Base-by-base conservation (phyloP, 2,888 invertebrate species). In the Ochropleura plecta region DNA sequence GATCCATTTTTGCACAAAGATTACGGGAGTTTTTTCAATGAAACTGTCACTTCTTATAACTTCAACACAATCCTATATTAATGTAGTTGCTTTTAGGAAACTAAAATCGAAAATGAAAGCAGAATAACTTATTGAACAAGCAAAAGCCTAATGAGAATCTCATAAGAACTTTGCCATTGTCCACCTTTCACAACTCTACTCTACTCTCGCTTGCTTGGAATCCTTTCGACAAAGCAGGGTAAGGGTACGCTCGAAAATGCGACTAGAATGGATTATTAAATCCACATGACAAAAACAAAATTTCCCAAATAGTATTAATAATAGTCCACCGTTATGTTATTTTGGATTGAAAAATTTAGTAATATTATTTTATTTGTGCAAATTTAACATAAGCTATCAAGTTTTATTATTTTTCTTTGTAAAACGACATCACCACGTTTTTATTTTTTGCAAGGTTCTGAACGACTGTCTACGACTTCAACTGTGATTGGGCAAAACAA, bases 1-100 rank as follows among this genome's bases (percentile, higher is more conserved):
- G 98, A 97, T 98, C 98, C 97, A 97, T 97, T 91, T 93, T 94
- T 85, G 81, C 83, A 88, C 84, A 71, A 82, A 79, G 82, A 90
- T 82, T 92, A 79, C 8, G 83, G 78, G 77, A 60, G 79, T 88
- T 88, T 92, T 88, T 88, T 94, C 90, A 93, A 93, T 93, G 78
- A 91, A 93, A 92, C 89, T 76, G 79, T 76, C 80, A 78, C 81
- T 88, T 80, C 79, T 85, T 79, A 81, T 40, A 72, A 78, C 75
- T 66, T 73, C 59, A 76, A 81, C 70, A 73, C 73, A 82, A 84
- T 74, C 82, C 69, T 76, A 76, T 77, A 81, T 80, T 86, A 83
- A 79, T 78, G 42, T 62, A 79, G 86, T 84, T 86, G 84, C 82
- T 83, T 88, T 86, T 67, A 76, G 86, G 86, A 88, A 91, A 90